Evolutionary conservation across 92 coral and sea anemone species (phyloP), one percentile per base, ranked within the genome.

Genomic region (Epizoanthus fatuus): DNA sequence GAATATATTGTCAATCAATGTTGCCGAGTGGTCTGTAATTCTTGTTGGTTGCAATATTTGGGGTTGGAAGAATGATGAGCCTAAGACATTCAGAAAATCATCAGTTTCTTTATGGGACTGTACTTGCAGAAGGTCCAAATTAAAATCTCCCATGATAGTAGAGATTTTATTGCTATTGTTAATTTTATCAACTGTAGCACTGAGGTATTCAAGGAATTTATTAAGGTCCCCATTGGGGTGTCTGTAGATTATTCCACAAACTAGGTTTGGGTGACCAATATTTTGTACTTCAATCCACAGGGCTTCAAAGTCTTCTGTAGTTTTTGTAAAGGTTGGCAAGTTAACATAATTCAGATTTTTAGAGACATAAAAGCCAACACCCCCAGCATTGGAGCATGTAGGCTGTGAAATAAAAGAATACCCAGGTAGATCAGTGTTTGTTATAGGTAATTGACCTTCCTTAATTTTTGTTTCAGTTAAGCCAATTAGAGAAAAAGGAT

Each of bases 1-100:
- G 17, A 87, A 81, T 15, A 87, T 81, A 73, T 81, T 87, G 80
- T 87, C 83, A 81, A 87, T 81, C 75, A 87, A 42, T 4, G 90
- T 86, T 14, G 79, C 86, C 8, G 86, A 79, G 69, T 86, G 90
- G 19, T 86, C 32, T 25, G 86, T 86, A 7, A 86, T 86, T 78
- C 90, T 65, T 7, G 90, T 80, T 47, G 90, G 90, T 67, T 67
- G 86, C 55, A 79, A 63, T 9, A 81, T 87, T 9, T 87, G 87
- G 32, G 91, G 91, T 55, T 69, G 78, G 69, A 80, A 87, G 52
- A 78, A 90, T 14, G 55, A 77, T 16, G 80, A 40, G n/a, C 81
- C 89, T 20, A 74, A 40, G 51, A 42, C 66, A 75, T 75, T 73
- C 6, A 81, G 44, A 57, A 80, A 87, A 59, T 80, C 56, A 51